phyloP scores from a whole-genome alignment of 2,797 vertebrate species.

The Anableps anableps region DNA sequence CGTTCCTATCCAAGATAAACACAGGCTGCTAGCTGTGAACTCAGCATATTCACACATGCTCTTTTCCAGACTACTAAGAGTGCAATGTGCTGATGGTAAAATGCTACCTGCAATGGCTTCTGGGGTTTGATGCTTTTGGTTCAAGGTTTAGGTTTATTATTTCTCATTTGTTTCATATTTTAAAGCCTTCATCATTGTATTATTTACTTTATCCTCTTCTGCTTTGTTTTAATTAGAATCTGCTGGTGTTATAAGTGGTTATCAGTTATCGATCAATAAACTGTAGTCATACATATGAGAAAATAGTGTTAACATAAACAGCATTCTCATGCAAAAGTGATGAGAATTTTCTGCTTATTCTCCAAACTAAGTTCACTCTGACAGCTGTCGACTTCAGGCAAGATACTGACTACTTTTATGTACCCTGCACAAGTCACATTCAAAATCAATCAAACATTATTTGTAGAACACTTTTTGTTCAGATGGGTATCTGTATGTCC shows the following conservation, averaged over 20 bases:
- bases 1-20: constrained; percentile 53
- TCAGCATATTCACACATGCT: constrained; percentile 24
- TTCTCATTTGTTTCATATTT: neutral
- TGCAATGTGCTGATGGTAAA: neutral
- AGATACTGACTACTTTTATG: neutral
- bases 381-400: neutral
- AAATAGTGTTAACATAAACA: neutral
- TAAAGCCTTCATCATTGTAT: neutral
- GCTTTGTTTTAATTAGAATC: neutral
- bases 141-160: neutral
- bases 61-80: constrained; percentile 19
- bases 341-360: neutral
- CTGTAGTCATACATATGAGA: neutral
- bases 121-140: neutral
- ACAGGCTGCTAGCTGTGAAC: constrained; percentile 52
- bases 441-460: neutral
- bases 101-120: neutral
- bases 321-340: neutral
- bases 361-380: neutral
- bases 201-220: neutral
- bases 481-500: neutral
- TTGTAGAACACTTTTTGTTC: neutral
- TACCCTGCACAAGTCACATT: neutral
- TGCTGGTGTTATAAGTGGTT: neutral
- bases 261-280: neutral